phyloP scores from a whole-genome alignment of 2,113 vertebrate genomes.

The Caranx ignobilis region DNA sequence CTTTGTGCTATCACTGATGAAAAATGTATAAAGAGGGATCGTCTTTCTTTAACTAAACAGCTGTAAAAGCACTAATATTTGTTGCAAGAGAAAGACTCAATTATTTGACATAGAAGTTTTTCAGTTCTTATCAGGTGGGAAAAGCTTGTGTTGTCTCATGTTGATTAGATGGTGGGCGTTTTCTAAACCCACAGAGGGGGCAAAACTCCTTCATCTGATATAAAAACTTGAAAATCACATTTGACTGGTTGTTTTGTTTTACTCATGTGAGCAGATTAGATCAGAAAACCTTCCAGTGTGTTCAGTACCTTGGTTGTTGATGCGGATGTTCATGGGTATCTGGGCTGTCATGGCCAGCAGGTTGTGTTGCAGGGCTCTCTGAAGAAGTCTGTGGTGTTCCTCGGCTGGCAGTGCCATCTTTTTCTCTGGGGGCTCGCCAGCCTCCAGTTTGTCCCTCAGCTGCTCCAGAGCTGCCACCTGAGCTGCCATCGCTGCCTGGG shows the following conservation, averaged over 20 bases:
- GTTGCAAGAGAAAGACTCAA: not conserved
- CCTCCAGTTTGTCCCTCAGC: slow-evolving; percentile 95
- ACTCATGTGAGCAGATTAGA: not conserved
- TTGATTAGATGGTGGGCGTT: slow-evolving; percentile 5
- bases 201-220: not conserved
- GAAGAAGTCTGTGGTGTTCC: slow-evolving; percentile 94
- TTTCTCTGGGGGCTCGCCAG: slow-evolving; percentile 95
- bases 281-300: not conserved
- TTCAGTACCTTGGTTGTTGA: slow-evolving; percentile 92
- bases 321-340: slow-evolving; percentile 98
- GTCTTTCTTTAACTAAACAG: too few species aligned
- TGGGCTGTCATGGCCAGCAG: slow-evolving; percentile 95
- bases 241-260: not conserved
- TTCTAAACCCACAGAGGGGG: not conserved
- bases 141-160: slow-evolving; percentile 4
- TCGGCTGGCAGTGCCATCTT: slow-evolving; percentile 92
- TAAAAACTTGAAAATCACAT: slow-evolving; percentile 20
- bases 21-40: not conserved
- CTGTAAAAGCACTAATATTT: not conserved
- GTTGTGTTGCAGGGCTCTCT: slow-evolving; percentile 95
- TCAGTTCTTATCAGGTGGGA: not conserved
- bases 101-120: not conserved
- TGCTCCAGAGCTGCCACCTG: slow-evolving; percentile 94
- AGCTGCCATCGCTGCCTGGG: slow-evolving; percentile 88
- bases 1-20: not conserved